A percentile compares a stretch with the other conserved stretches of the same genome.
Conservation (phyloP, 2,113 vertebrate genomes). For the Murina feae region DNA sequence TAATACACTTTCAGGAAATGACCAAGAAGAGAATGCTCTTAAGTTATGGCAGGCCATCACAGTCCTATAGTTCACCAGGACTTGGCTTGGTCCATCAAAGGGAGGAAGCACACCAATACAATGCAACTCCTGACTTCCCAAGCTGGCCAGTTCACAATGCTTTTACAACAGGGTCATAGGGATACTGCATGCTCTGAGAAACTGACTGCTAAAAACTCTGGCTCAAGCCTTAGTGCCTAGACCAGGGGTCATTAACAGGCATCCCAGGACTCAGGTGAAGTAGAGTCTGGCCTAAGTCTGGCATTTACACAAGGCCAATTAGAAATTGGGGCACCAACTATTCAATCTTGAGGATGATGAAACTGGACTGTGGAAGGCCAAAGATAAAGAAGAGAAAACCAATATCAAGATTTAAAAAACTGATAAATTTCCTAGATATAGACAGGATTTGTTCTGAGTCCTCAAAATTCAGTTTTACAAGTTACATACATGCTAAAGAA, state of each 20-base stretch:
- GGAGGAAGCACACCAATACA: not conserved
- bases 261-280: not conserved
- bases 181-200: not conserved
- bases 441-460: not conserved
- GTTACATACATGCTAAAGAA: not conserved
- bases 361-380: not conserved
- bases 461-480: slow-evolving; percentile 23
- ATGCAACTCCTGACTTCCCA: not conserved
- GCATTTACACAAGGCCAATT: slow-evolving; percentile 2
- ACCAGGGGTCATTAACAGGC: not conserved
- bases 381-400: slow-evolving; percentile 15
- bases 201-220: not conserved
- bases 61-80: not conserved
- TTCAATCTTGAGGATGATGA: not conserved
- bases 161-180: not conserved
- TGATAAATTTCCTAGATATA: not conserved
- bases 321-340: not conserved
- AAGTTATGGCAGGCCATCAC: not conserved
- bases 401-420: not conserved
- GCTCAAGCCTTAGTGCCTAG: not conserved
- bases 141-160: not conserved
- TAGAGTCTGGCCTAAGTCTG: not conserved
- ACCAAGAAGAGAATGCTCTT: not conserved
- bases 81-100: not conserved
- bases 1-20: not conserved